phyloP scores from a whole-genome alignment of 2,113 vertebrate species.

The Scomber scombrus region DNA sequence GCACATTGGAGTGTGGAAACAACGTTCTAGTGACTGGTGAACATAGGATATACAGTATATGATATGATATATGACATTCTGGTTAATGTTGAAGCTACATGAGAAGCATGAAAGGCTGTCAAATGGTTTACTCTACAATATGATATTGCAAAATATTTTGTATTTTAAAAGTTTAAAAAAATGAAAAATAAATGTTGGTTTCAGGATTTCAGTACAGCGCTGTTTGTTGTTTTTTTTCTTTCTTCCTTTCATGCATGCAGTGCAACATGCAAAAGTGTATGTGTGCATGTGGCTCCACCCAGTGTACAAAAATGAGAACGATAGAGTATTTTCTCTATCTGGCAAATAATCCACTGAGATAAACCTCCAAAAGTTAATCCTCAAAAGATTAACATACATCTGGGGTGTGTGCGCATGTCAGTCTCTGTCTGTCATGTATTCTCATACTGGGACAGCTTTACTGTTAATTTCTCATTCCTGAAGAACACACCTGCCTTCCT shows the following conservation, averaged over 20 bases:
- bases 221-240: too few species aligned
- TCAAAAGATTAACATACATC: constrained; percentile 47
- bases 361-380: constrained; percentile 39
- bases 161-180: constrained; percentile 87
- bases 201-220: constrained; percentile 84
- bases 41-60: constrained; percentile 71
- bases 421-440: too few species aligned
- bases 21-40: constrained; percentile 69
- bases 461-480: too few species aligned
- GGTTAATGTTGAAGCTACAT: constrained; percentile 86
- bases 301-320: constrained; percentile 7
- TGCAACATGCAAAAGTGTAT: background rate
- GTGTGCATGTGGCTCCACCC: constrained; percentile 46
- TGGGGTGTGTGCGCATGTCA: constrained; percentile 15
- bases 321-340: background rate
- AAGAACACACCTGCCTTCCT: too few species aligned
- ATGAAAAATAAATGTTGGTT: constrained; percentile 93
- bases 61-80: constrained; percentile 79
- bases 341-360: constrained; percentile 1
- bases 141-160: constrained; percentile 92
- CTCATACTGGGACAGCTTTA: too few species aligned
- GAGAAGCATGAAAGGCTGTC: constrained; percentile 90
- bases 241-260: constrained; percentile 3
- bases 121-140: constrained; percentile 88
- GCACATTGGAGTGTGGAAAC: constrained; percentile 57